Conservation (phyloP, 2,797 vertebrate species). For the Poliocrania exsul region DNA sequence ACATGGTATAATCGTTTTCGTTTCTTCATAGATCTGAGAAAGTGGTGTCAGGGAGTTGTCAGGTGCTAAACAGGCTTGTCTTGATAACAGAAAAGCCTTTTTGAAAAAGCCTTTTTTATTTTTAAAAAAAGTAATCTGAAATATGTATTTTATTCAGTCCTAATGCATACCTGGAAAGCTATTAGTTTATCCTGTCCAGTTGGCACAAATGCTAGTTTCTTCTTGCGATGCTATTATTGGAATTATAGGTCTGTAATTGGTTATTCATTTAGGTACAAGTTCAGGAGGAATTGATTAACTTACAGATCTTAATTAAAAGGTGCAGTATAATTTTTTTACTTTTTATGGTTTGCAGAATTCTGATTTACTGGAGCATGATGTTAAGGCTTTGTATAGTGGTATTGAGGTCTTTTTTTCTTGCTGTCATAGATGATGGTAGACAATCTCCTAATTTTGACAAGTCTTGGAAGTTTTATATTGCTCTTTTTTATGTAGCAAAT, state of each 20-base stretch:
- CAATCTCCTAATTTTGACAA: not conserved
- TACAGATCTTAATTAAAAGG: slow-evolving; percentile 72
- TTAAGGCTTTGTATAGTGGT: slow-evolving; percentile 34
- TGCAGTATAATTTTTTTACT: slow-evolving; percentile 58
- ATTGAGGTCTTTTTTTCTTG: not conserved
- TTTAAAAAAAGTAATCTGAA: not conserved
- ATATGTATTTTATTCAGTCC: not conserved
- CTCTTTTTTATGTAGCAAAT: not conserved
- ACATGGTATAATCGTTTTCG: not conserved
- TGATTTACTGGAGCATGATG: slow-evolving; percentile 51
- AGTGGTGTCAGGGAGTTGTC: not conserved
- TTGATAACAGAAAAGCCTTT: not conserved
- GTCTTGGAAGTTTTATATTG: not conserved
- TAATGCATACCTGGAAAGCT: not conserved
- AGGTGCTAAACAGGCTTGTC: not conserved
- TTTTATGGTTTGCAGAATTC: slow-evolving; percentile 63
- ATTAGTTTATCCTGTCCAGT: slow-evolving; percentile 14
- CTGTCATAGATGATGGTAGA: slow-evolving; percentile 20
- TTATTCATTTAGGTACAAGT: slow-evolving; percentile 67
- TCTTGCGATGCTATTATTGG: slow-evolving; percentile 22
- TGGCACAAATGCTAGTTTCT: slow-evolving; percentile 54
- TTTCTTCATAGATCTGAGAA: not conserved
- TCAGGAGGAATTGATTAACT: slow-evolving; percentile 68
- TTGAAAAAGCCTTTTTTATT: too few species aligned
- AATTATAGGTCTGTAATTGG: slow-evolving; percentile 71